Percentiles rank a stretch among this genome's conserved stretches.
Evolutionary conservation across 35 echinoderm and acorn worm species (phyloP).

Genomic region (Apostichopus japonicus): DNA sequence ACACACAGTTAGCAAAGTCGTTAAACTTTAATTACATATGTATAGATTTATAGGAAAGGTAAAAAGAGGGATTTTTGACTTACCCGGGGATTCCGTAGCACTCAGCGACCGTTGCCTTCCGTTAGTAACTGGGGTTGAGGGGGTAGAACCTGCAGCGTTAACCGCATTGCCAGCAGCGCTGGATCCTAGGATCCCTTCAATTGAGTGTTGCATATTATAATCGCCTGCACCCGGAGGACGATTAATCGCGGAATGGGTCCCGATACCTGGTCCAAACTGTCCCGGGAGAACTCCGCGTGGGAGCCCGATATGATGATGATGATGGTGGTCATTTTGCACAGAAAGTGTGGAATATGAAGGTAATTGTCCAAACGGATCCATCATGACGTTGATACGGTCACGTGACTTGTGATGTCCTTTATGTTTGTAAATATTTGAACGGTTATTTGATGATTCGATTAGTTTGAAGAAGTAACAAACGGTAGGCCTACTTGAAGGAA

Average conservation of each 20-base stretch:
- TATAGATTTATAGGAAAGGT: too few relatives aligned
- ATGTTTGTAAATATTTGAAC: too few relatives aligned
- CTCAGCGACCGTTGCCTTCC: conserved; percentile 31
- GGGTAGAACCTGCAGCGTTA: neutral
- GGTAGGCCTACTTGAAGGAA: too few relatives aligned
- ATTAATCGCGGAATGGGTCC: conserved; percentile 55
- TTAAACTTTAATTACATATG: too few relatives aligned
- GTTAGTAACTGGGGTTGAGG: conserved; percentile 33
- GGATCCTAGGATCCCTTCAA: conserved; percentile 51
- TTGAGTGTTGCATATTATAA: conserved; percentile 61
- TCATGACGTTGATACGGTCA: neutral
- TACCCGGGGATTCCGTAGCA: conserved; percentile 37
- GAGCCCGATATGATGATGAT: neutral
- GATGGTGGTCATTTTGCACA: conserved; percentile 17
- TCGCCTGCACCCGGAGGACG: conserved; percentile 9
- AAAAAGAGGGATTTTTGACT: neutral
- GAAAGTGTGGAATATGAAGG: conserved; percentile 31
- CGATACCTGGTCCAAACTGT: conserved; percentile 20
- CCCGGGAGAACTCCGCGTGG: conserved; percentile 42
- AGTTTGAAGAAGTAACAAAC: too few relatives aligned
- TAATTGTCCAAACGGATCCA: conserved; percentile 56
- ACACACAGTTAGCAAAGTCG: too few relatives aligned
- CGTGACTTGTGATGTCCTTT: neutral
- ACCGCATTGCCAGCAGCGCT: conserved; percentile 25
- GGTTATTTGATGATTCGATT: too few relatives aligned